Percentiles rank a stretch among this genome's conserved stretches.
Conservation (phyloP, 2,113 vertebrate species). For the Upupa epops region DNA sequence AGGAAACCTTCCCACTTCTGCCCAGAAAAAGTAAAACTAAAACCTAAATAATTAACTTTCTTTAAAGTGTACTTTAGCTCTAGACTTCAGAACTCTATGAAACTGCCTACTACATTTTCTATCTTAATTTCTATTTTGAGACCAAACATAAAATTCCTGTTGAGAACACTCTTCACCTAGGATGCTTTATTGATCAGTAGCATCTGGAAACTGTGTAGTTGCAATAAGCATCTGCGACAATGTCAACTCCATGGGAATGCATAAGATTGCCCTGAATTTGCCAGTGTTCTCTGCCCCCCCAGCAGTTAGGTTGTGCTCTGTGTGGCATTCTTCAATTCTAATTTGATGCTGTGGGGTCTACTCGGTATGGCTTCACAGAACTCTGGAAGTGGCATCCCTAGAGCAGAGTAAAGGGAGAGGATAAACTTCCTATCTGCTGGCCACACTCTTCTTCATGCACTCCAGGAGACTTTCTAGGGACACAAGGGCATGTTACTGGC, state of each 20-base stretch:
- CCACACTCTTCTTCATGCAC: no score
- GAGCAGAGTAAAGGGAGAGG: no score
- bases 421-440: no score
- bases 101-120: not conserved
- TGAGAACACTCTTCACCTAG: not conserved
- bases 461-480: no score
- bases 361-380: not conserved
- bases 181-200: not conserved
- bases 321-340: not conserved
- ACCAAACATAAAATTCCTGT: not conserved
- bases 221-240: not conserved
- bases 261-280: not conserved
- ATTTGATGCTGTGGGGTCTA: not conserved
- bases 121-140: not conserved
- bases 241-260: conserved; percentile 1
- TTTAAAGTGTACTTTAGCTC: not conserved
- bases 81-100: not conserved
- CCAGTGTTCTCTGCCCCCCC: not conserved
- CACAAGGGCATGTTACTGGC: no score
- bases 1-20: not conserved
- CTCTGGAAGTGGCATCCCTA: no score
- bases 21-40: not conserved
- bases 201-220: not conserved
- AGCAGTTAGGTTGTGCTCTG: not conserved
- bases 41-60: not conserved